Conservation (phyloP, 2,113 vertebrate genomes). For the Canis aureus region DNA sequence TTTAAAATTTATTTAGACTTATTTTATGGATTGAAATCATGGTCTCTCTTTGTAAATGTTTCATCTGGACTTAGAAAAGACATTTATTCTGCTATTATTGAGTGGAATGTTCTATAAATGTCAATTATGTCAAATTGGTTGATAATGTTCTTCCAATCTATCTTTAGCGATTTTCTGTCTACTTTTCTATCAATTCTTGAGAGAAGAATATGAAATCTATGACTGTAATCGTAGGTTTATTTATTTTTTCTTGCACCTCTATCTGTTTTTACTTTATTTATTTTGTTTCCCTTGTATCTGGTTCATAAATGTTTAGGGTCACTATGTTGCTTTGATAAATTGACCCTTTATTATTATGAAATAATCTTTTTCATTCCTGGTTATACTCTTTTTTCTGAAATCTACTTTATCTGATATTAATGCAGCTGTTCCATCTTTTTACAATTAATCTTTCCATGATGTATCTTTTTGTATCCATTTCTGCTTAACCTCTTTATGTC, state of each 20-base stretch:
- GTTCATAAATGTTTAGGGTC: neutral
- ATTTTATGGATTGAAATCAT: neutral
- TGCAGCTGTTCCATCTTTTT: neutral
- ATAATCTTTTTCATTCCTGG: neutral
- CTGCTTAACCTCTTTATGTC: neutral
- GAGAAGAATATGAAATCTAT: neutral
- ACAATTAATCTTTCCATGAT: neutral
- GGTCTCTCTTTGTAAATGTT: neutral
- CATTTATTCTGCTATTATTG: neutral
- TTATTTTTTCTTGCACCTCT: neutral
- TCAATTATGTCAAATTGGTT: neutral
- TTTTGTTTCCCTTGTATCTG: neutral
- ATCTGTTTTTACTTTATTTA: conserved; percentile 5
- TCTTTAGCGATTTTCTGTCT: neutral
- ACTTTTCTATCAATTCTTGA: neutral
- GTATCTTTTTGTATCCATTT: neutral
- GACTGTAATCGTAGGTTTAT: neutral
- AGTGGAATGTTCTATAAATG: neutral
- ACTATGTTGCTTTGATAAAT: neutral
- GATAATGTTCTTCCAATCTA: neutral
- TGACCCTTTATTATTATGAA: neutral
- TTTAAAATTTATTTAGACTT: conserved; percentile 1
- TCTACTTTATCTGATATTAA: neutral
- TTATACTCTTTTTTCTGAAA: conserved; percentile 33
- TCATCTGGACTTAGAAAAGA: neutral